phyloP scores from a whole-genome alignment of 1,140 invertebrate species.

The Drosophila mayri region DNA sequence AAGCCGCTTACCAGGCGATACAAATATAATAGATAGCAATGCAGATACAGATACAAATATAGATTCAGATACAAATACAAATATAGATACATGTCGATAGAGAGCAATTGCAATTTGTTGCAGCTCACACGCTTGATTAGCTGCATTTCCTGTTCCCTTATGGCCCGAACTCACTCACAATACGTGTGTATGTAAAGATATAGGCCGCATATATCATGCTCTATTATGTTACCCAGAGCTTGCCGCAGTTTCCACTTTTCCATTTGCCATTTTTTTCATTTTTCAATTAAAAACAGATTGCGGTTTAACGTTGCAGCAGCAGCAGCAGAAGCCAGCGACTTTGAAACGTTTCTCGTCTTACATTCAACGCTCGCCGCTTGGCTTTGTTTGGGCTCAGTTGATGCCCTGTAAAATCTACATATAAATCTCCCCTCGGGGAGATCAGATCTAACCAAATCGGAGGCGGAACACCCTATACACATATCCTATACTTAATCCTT shows the following conservation, averaged over 20 bases:
- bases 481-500: neutral
- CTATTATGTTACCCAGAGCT: conserved; percentile 47
- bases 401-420: conserved; percentile 6
- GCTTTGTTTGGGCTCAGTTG: conserved; percentile 1
- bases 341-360: conserved; percentile 76
- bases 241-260: conserved; percentile 29
- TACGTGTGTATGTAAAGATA: neutral
- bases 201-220: conserved; percentile 16
- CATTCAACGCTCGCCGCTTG: conserved; percentile 16
- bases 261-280: conserved; percentile 59
- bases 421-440: too few species aligned
- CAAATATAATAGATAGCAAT: neutral
- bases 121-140: conserved; percentile 78
- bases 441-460: neutral
- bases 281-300: conserved; percentile 79
- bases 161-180: neutral
- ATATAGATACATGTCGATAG: neutral
- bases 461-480: neutral
- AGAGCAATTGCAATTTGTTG: conserved; percentile 61
- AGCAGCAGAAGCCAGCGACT: conserved; percentile 48
- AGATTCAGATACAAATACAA: conserved; percentile 3
- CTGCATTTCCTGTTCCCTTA: conserved; percentile 71
- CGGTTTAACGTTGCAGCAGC: conserved; percentile 62
- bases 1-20: conserved; percentile 35
- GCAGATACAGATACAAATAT: conserved; percentile 13